These are phyloP conservation scores for Lates calcarifer DNA, from an alignment of 2,113 vertebrate genomes.

Conservation along the genomic window DNA sequence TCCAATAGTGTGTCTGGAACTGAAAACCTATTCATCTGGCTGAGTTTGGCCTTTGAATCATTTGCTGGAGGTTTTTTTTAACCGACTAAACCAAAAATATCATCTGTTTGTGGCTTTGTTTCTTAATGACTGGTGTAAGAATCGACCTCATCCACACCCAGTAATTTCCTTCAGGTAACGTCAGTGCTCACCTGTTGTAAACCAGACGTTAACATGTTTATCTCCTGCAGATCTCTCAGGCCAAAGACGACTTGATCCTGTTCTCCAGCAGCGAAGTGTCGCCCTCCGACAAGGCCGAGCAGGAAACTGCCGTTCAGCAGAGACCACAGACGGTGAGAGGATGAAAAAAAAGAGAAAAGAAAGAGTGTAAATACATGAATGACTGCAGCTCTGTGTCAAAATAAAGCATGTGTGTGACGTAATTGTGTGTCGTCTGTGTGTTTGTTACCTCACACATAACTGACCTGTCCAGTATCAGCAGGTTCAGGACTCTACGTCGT, in stretches of 20 bases:
- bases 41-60: neutral
- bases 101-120: neutral
- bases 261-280: constrained; percentile 81
- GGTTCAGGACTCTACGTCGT: neutral
- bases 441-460: constrained; percentile 21
- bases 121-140: neutral
- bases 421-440: neutral
- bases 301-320: constrained; percentile 42
- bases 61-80: too few species aligned
- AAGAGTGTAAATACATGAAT: neutral
- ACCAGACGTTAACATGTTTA: neutral
- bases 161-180: neutral
- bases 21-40: neutral
- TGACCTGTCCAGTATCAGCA: too few species aligned
- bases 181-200: neutral
- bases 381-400: neutral
- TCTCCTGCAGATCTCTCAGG: constrained; percentile 86
- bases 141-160: neutral
- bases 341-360: too few species aligned
- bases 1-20: neutral
- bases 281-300: constrained; percentile 67
- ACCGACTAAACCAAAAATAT: too few species aligned
- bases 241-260: constrained; percentile 87
- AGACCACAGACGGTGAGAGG: constrained; percentile 63
- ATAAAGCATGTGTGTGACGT: neutral